Evolutionary conservation across 2,797 vertebrate genomes (phyloP), one percentile per base, ranked within the genome.

Genomic region (Tarsius wallacei): DNA sequence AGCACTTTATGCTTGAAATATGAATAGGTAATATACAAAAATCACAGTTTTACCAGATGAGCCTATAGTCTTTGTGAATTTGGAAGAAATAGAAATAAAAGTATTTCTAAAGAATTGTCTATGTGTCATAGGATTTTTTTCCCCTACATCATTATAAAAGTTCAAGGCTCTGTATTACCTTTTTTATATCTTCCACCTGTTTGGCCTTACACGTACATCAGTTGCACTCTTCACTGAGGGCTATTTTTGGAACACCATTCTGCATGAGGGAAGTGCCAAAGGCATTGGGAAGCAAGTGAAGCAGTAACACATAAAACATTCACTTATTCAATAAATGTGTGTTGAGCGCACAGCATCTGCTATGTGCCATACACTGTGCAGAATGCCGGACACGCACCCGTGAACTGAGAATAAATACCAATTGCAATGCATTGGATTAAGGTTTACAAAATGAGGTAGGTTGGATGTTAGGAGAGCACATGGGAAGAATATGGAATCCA

Each of bases 21-120:
- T 19, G 8, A 89, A 74, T 73, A 71, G 2, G 7, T n/a, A 63
- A 77, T 47, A 70, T 55, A 16, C 0, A 61, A 90, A 84, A 85
- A 61, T 7, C 42, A 77, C 9, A 59, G 26, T 12, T 76, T 95
- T 31, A 57, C 28, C 4, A 88, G 7, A 57, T 36, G 17, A 70
- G 6, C 10, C 31, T 21, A 24, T 5, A 53, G 14, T 70, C 19
- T 78, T 68, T 33, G 1, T 73, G n/a, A 88, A 90, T 92, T 15
- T 94, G 70, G 64, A 93, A 19, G 17, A 15, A 78, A 64, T n/a
- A 14, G 83, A 88, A 36, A 78, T 61, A 77, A 61, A 86, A 87
- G 24, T 28, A 14, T 61, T 68, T 71, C n/a, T 90, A 70, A 80
- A 80, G 36, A 92, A 61, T 2, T 4, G 49, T 49, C 5, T 63